Evolutionary conservation across 2,113 vertebrate species (phyloP).

Genomic region (Phylloscopus whistleri): DNA sequence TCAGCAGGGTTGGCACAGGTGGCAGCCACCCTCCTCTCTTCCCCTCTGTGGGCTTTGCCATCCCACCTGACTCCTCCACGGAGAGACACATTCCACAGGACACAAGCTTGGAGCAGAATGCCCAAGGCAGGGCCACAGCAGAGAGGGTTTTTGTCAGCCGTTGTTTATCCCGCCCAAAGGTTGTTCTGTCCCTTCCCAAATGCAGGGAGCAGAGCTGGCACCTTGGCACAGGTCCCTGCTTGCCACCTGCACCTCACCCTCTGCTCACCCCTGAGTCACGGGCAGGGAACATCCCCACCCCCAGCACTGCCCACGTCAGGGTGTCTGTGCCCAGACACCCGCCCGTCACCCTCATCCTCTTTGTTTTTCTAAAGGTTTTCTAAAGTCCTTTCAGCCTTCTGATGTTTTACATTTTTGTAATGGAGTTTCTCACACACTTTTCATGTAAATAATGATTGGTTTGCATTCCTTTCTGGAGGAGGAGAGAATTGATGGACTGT

Average conservation of each 20-base stretch:
- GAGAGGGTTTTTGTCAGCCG: fast-evolving
- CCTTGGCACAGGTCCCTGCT: background rate
- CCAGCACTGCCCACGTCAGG: background rate
- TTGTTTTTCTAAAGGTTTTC: no score
- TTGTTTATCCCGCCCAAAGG: background rate
- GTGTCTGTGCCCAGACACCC: background rate
- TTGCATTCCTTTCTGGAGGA: no score
- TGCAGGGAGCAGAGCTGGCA: background rate
- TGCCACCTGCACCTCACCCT: background rate
- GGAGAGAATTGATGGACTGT: no score
- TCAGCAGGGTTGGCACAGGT: background rate
- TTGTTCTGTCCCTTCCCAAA: background rate
- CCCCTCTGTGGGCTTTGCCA: background rate
- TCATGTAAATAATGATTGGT: no score
- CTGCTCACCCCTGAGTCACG: background rate
- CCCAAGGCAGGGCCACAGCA: background rate
- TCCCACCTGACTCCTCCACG: fast-evolving
- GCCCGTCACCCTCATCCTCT: no score
- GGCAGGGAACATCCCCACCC: background rate
- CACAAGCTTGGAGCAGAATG: background rate
- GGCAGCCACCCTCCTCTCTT: background rate
- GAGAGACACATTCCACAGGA: background rate
- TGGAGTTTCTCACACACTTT: no score
- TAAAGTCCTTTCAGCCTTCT: no score
- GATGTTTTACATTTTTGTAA: no score